Base-by-base conservation (phyloP, 2,888 invertebrate genomes). In the Acleris literana region DNA sequence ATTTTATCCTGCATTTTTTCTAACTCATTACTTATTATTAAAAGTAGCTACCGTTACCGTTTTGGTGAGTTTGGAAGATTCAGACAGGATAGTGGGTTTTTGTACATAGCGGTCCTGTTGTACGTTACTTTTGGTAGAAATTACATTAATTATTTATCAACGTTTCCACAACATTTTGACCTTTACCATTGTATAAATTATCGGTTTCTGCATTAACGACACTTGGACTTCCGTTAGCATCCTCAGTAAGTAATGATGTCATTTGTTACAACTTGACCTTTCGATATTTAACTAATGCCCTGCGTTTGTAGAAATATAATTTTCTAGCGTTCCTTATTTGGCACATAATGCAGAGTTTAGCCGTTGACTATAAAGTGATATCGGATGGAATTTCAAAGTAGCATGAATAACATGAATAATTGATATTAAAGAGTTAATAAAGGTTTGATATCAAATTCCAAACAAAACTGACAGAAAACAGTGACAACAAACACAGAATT, bases 1-100 rank as follows among this genome's bases (percentile, higher is more conserved):
- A 79, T 74, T 76, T 82, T 84, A 85, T 85, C 82, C 84, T 80
- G 82, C 82, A 79, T 86, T 85, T 84, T 83, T 84, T 82, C 74
- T 75, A 73, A 70, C 80, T 85, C 87, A 90, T 90, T 88, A 88
- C 81, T 90, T 87, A 90, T 84, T 89, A 90, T 88, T 90, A 86
- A 81, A 86, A 84, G 77, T 78, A 76, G 88, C 89, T 90, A 87
- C 91, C 84, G 90, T 84, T 85, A 84, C 76, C 71, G 67, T 61
- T 68, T 68, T 60, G 51, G 52, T 51, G 76, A 67, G 71, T 74
- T 78, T 64, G 59, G 72, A 81, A 82, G 51, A 63, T 63, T 65
- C 78, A 82, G 79, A 81, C 66, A 67, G 68, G 65, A 68, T 53
- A 52, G 29, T 18, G 9, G 55, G 18, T 33, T 48, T 9, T 48